These are phyloP conservation scores for Embidobia sp. DNA, from an alignment of 2,888 invertebrate species.

Conservation along the genomic window DNA sequence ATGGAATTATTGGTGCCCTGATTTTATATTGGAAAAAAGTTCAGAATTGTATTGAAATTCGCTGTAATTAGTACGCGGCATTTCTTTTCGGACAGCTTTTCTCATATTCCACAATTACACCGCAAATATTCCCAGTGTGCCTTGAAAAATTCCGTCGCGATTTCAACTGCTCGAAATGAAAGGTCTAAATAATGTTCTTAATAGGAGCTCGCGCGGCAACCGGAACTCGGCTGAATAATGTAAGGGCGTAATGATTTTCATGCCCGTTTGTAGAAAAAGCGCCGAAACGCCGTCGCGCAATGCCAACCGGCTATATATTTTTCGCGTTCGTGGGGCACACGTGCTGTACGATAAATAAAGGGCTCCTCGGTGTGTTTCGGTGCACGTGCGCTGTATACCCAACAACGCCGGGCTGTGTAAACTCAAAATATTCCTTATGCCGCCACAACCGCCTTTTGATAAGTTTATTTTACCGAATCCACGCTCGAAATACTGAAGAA, in stretches of 20 bases:
- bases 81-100: too few relatives aligned
- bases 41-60: too few relatives aligned
- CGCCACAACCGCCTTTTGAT: slow-evolving; percentile 50
- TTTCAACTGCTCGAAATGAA: too few relatives aligned
- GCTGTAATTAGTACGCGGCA: too few relatives aligned
- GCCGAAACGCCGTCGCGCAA: slow-evolving; percentile 35
- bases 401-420: slow-evolving; percentile 54
- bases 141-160: too few relatives aligned
- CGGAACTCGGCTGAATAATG: slow-evolving; percentile 30
- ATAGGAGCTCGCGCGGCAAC: slow-evolving; percentile 3
- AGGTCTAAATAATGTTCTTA: slow-evolving; percentile 19
- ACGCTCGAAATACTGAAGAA: slow-evolving; percentile 28
- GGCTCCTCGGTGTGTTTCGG: slow-evolving; percentile 56
- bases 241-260: slow-evolving; percentile 41
- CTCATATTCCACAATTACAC: too few relatives aligned
- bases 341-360: slow-evolving; percentile 63
- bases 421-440: slow-evolving; percentile 62
- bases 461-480: slow-evolving; percentile 50
- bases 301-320: slow-evolving; percentile 53
- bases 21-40: too few relatives aligned
- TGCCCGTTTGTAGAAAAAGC: slow-evolving; percentile 35
- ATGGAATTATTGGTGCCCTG: too few relatives aligned
- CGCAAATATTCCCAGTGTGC: too few relatives aligned
- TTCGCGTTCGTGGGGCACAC: slow-evolving; percentile 57
- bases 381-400: slow-evolving; percentile 61